Base-by-base conservation (phyloP, 2,797 vertebrate species). In the Loris lydekkerianus region DNA sequence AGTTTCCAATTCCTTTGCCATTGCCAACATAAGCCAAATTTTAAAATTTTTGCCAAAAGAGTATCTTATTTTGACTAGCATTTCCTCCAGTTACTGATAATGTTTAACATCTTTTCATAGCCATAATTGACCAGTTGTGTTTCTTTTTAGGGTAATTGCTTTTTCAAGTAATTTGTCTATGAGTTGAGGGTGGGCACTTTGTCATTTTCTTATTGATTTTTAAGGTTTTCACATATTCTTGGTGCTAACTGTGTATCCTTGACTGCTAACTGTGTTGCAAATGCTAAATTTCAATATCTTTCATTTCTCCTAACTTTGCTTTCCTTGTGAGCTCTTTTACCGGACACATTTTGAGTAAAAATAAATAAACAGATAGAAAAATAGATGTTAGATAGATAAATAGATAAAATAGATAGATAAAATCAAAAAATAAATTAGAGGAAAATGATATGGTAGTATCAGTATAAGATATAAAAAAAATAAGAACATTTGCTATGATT, bases 171-270 rank as follows among this genome's bases (percentile, higher is more conserved):
- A 77, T 91, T 89, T 77, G 25, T 23, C 56, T 37, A 10, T 34
- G n/a, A 87, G 34, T 77, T 86, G 34, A 25, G 70, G 15, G 14
- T 65, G 53, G 31, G 10, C n/a, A 27, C 3, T 40, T 86, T 67
- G 56, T 72, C 37, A 94, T 89, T 94, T 95, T 94, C 53, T 83
- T 72, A 94, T 78, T 93, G 60, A 92, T 80, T 70, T 96, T 78
- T 20, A 43, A 65, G 84, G 29, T 17, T 91, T 93, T 86, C 63
- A 67, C 43, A 3, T 78, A 60, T 46, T 65, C 34, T 37, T 73
- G 40, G 82, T 60, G 76, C 93, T 94, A 34, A 34, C 34, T 34
- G 34, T 34, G 34, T 89, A 84, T 91, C 56, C 11, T 84, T 77
- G 60, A 73, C 43, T 43, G 2, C 20, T 40, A 61, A 7, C 2